Conservation (phyloP, 2,888 invertebrate genomes). For the Cosmopolites sordidus region DNA sequence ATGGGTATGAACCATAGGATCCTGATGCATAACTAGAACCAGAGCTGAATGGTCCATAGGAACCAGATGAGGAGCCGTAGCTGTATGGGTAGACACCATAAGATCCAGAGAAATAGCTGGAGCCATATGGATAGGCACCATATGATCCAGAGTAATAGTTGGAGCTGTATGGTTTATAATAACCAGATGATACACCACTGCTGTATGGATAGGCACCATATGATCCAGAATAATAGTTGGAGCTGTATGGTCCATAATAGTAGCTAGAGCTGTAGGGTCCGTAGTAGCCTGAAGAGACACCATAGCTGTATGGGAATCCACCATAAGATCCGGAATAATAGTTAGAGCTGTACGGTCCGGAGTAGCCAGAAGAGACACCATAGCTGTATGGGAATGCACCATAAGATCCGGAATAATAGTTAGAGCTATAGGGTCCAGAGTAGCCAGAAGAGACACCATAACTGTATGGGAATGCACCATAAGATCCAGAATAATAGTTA, state of each 20-base stretch:
- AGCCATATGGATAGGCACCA: background rate
- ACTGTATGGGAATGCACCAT: background rate
- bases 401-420: background rate
- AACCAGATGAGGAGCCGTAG: background rate
- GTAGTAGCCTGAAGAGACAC: background rate
- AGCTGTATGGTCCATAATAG: conserved; percentile 6
- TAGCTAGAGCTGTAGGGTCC: background rate
- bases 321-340: background rate
- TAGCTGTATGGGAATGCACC: background rate
- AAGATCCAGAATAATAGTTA: conserved; percentile 6
- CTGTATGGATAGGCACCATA: conserved; percentile 2
- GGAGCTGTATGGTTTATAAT: conserved; percentile 7
- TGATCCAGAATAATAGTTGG: conserved; percentile 2
- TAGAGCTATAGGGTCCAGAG: conserved; percentile 2
- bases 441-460: background rate
- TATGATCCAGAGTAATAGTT: background rate
- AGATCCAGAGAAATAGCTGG: no score
- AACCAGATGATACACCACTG: background rate
- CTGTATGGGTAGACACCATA: conserved; percentile 1
- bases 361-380: conserved; percentile 1
- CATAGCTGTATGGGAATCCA: conserved; percentile 3
- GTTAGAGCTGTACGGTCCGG: background rate
- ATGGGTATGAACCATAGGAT: background rate
- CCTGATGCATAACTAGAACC: background rate
- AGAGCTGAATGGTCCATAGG: conserved; percentile 7